A percentile compares a stretch with the other conserved stretches of the same genome.
Conservation (phyloP, 1,140 invertebrate genomes). For the Goniozus legneri region DNA sequence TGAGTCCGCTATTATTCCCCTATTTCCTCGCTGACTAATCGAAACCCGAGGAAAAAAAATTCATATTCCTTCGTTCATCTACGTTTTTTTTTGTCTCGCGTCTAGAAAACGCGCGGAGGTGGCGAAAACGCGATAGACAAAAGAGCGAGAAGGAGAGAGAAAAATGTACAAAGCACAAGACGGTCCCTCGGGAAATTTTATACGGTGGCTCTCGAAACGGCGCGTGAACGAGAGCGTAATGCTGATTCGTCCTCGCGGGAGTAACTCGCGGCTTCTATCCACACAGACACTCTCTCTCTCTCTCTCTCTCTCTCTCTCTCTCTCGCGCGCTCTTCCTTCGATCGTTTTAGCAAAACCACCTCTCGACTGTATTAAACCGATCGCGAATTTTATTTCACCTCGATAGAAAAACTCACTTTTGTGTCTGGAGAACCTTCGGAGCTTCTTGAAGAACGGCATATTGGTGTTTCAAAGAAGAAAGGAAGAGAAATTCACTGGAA, state of each 20-base stretch:
- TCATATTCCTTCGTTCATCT: neutral
- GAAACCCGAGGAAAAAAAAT: no score
- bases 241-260: neutral
- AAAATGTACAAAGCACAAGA: no score
- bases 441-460: conserved; percentile 48
- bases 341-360: no score
- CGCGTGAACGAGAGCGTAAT: neutral
- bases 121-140: neutral
- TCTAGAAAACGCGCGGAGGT: neutral
- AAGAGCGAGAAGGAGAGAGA: neutral
- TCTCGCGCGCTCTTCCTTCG: no score
- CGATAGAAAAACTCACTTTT: conserved; percentile 38
- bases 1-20: no score
- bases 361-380: neutral
- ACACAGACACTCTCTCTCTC: no score
- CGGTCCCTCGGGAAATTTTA: no score
- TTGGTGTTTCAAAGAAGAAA: neutral
- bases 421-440: conserved; percentile 42
- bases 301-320: no score
- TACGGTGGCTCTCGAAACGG: no score
- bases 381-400: neutral
- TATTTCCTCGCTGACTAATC: no score
- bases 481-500: neutral
- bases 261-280: neutral
- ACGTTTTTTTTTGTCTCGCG: neutral